Evolutionary conservation across 2,113 vertebrate genomes (phyloP).

Genomic region (Corythaeola cristata): DNA sequence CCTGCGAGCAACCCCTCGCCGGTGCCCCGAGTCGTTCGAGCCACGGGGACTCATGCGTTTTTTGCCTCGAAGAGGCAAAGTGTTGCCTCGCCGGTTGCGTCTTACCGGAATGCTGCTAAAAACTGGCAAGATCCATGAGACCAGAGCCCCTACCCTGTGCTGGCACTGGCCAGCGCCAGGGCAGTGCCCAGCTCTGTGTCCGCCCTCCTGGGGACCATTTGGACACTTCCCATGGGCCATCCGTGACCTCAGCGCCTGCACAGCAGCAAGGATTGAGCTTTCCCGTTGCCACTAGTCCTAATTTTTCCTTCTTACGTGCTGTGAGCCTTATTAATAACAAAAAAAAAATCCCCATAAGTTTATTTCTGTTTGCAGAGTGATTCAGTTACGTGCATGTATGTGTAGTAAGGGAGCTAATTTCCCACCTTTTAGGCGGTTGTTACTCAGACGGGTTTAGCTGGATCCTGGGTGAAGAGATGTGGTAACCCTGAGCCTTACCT

Average conservation of each 20-base stretch:
- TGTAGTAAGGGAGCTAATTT: accelerated
- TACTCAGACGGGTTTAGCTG: not conserved
- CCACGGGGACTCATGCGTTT: accelerated
- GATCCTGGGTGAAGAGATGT: not conserved
- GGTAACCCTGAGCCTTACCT: not conserved
- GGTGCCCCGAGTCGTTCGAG: not conserved
- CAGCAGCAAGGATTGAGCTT: accelerated
- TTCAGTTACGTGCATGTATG: accelerated
- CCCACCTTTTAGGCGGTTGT: not conserved
- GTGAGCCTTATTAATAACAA: not conserved
- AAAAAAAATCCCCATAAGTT: accelerated
- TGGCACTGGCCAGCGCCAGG: accelerated
- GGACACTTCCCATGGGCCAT: accelerated
- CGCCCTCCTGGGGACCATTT: accelerated
- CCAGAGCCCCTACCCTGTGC: not conserved
- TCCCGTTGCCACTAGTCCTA: accelerated
- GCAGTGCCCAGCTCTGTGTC: not conserved
- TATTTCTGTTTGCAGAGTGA: not conserved
- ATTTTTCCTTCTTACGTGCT: accelerated
- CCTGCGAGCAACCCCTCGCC: not conserved
- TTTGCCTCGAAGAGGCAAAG: not conserved
- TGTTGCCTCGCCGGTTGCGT: accelerated
- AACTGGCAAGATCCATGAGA: accelerated
- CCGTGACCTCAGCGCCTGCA: accelerated
- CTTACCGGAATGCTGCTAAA: not conserved